Base-by-base conservation (phyloP, 1,140 invertebrate genomes). In the Drosophila grimshawi region DNA sequence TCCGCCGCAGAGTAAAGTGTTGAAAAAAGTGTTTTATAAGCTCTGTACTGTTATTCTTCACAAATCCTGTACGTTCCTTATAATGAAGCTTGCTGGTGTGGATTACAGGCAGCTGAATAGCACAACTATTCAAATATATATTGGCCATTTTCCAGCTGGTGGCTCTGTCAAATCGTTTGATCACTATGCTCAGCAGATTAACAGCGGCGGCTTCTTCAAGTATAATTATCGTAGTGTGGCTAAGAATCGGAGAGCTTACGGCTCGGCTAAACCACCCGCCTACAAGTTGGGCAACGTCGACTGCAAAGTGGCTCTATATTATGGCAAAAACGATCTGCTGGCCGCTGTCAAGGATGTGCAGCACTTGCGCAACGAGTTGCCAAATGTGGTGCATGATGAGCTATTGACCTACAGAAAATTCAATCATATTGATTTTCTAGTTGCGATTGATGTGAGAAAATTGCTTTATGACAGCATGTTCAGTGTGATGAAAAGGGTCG, bases 361-460 rank as follows among this genome's bases (percentile, higher is more conserved):
- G 1, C 63, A 56, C 3, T 71, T 95, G 5, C 86, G 91, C 33
- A 70, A 78, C 0, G 64, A 76, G 19, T 72, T 95, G 5, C 79
- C 80, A 0, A 94, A 94, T 70, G 76, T 91, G 2, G 79, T 94
- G 0, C 92, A 91, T 4, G 86, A 92, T 37, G 91, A 92, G 8
- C 76, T 91, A 41, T 73, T 94, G 1, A 68, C 85, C 0, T 71
- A 86, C 35, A 37, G 85, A 8, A 53, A 76, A 19, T 94, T 94
- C 45, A 94, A 93, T 78, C 94, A 95, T 66, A 19, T 94, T 3
- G 94, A 94, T 71, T 94, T 94, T 68, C 39, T 94, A 43, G 92
- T 86, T 73, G 94, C 91, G 0, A 94, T 92, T 4, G 93, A 94
- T 77, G 86, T 90, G 0, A 92, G 90, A n/a, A 79, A 49, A 3